These are phyloP conservation scores for Gnatocerus cornutus DNA, from an alignment of 2,888 invertebrate species.

Conservation along the genomic window DNA sequence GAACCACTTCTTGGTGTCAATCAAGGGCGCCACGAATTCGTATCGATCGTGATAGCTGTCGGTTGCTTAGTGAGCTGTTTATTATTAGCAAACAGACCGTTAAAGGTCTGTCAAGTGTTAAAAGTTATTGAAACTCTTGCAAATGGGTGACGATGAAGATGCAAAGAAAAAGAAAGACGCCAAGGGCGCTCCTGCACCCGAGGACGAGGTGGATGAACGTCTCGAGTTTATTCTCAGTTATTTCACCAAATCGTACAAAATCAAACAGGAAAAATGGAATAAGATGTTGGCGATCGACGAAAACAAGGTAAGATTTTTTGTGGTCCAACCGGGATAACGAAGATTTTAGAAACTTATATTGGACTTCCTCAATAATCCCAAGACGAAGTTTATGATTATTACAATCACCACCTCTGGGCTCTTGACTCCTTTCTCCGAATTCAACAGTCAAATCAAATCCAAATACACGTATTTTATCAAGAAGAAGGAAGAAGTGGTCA, in stretches of 20 bases:
- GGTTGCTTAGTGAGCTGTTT: constrained; percentile 63
- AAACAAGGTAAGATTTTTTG: constrained; percentile 73
- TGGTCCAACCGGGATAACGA: neutral
- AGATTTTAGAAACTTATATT: constrained; percentile 72
- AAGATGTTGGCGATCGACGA: constrained; percentile 86
- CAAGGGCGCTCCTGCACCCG: constrained; percentile 56
- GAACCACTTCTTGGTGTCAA: constrained; percentile 42
- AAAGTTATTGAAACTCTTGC: constrained; percentile 39
- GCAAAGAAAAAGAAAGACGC: constrained; percentile 55
- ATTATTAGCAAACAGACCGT: constrained; percentile 58
- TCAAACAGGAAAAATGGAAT: constrained; percentile 91
- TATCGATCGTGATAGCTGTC: constrained; percentile 51
- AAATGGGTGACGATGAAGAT: constrained; percentile 54
- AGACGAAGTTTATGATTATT: constrained; percentile 74
- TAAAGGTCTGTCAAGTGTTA: constrained; percentile 46
- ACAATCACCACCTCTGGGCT: constrained; percentile 77
- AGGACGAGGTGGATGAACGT: constrained; percentile 79
- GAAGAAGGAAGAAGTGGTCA: constrained; percentile 76
- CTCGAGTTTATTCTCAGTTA: constrained; percentile 87
- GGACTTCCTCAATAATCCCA: constrained; percentile 73
- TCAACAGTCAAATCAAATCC: constrained; percentile 76
- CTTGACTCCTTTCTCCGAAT: constrained; percentile 78
- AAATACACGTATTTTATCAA: constrained; percentile 88
- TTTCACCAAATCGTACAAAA: constrained; percentile 80
- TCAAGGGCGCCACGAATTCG: constrained; percentile 42